Conservation (phyloP, 2,888 invertebrate genomes). For the Loripinus fragilis region DNA sequence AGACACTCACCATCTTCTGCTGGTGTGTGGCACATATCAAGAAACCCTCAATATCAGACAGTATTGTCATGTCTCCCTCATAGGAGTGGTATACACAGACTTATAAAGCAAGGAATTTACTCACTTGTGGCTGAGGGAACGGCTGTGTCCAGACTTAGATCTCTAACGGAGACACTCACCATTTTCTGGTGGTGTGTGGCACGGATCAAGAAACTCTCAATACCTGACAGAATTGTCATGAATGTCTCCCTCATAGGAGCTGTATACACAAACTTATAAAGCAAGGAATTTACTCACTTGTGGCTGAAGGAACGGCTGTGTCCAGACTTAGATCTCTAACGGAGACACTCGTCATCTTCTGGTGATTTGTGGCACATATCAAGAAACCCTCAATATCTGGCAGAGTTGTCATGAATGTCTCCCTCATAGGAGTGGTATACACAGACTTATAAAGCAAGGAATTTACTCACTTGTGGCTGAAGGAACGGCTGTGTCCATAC, state of each 20-base stretch:
- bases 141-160: slow-evolving; percentile 76
- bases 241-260: slow-evolving; percentile 76
- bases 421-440: no score
- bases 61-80: no score
- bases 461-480: slow-evolving; percentile 52
- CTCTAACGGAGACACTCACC: slow-evolving; percentile 85
- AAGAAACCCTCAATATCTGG: no score
- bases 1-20: slow-evolving; percentile 87
- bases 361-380: slow-evolving; percentile 90
- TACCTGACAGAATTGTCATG: slow-evolving; percentile 79
- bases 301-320: slow-evolving; percentile 69
- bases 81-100: no score
- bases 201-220: slow-evolving; percentile 85
- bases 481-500: slow-evolving; percentile 76
- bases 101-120: no score
- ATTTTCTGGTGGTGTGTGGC: slow-evolving; percentile 89
- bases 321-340: slow-evolving; percentile 76
- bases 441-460: no score
- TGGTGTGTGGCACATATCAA: slow-evolving; percentile 91
- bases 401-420: no score
- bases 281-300: slow-evolving; percentile 40
- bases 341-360: slow-evolving; percentile 87
- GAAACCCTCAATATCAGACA: no score
- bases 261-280: no score
- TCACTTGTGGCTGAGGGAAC: slow-evolving; percentile 64